Percentiles rank a stretch among this genome's conserved stretches.
Evolutionary conservation across 1,140 invertebrate genomes (phyloP).

Genomic region (Melanaphis sacchari): DNA sequence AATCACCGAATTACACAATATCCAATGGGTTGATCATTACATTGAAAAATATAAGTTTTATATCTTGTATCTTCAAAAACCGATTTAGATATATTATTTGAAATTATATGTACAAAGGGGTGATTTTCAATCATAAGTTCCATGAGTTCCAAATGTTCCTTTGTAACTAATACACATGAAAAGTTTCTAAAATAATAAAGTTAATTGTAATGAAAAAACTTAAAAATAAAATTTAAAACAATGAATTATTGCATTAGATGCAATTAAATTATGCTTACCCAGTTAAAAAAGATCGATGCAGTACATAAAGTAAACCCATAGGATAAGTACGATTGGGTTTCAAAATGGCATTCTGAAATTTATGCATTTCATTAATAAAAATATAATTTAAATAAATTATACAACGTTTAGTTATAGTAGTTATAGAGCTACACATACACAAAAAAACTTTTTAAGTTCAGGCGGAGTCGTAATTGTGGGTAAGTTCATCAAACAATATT

Average conservation of each 20-base stretch:
- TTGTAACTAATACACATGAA: not conserved
- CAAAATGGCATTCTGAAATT: not conserved
- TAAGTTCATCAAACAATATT: slow-evolving; percentile 26
- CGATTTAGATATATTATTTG: slow-evolving; percentile 39
- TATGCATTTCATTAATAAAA: not conserved
- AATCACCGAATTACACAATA: slow-evolving; percentile 43
- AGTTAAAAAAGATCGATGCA: not conserved
- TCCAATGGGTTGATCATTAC: slow-evolving; percentile 11
- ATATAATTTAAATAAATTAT: not conserved
- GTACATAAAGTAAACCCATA: not conserved
- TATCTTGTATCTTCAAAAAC: slow-evolving; percentile 29
- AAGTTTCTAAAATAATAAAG: not conserved
- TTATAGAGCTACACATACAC: no score
- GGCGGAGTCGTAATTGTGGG: not conserved
- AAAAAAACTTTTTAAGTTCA: slow-evolving; percentile 22
- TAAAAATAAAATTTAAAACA: not conserved
- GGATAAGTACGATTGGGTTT: not conserved
- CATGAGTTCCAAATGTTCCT: slow-evolving; percentile 23
- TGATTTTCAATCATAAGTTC: slow-evolving; percentile 16
- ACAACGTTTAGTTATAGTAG: not conserved
- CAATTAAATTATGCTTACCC: not conserved
- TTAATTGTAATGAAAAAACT: no score
- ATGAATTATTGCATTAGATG: not conserved
- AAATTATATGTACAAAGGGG: not conserved
- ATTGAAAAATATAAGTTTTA: slow-evolving; percentile 42